These are phyloP conservation scores for Disparrhopalites patrizii DNA, from an alignment of 2,888 invertebrate genomes.

Conservation along the genomic window DNA sequence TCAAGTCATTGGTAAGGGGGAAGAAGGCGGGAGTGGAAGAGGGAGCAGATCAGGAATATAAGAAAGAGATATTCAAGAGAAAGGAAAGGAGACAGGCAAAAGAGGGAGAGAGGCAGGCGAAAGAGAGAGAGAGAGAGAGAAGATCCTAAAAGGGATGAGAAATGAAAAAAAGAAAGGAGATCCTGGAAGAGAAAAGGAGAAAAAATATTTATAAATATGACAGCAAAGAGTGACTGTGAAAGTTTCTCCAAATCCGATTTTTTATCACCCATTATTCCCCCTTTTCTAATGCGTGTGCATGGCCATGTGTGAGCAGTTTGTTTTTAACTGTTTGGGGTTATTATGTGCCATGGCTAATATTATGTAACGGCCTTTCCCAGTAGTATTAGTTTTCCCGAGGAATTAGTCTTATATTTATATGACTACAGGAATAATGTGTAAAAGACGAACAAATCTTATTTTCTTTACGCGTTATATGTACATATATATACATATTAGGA, in stretches of 20 bases:
- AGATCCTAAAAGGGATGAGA: too few species aligned
- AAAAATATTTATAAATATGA: not conserved
- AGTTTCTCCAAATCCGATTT: conserved; percentile 29
- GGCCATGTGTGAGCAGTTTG: not conserved
- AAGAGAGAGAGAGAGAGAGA: not conserved
- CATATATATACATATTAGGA: not conserved
- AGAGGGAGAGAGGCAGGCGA: not conserved
- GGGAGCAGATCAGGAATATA: too few species aligned
- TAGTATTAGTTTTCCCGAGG: not conserved
- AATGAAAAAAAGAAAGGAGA: not conserved
- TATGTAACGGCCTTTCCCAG: too few species aligned
- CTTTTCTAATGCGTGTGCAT: conserved; percentile 6
- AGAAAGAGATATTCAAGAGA: too few species aligned
- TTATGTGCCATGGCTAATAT: too few species aligned
- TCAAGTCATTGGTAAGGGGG: too few species aligned
- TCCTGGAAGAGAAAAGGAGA: not conserved
- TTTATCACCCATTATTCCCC: conserved; percentile 30
- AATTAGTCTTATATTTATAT: not conserved
- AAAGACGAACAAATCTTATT: too few species aligned
- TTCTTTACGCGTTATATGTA: not conserved
- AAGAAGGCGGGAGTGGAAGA: too few species aligned
- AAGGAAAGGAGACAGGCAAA: too few species aligned
- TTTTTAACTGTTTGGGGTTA: not conserved
- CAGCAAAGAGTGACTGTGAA: conserved; percentile 5
- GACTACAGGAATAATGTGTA: conserved; percentile 1